Evolutionary conservation across 2,797 vertebrate species (phyloP).

Genomic region (Phalanger gymnotis): DNA sequence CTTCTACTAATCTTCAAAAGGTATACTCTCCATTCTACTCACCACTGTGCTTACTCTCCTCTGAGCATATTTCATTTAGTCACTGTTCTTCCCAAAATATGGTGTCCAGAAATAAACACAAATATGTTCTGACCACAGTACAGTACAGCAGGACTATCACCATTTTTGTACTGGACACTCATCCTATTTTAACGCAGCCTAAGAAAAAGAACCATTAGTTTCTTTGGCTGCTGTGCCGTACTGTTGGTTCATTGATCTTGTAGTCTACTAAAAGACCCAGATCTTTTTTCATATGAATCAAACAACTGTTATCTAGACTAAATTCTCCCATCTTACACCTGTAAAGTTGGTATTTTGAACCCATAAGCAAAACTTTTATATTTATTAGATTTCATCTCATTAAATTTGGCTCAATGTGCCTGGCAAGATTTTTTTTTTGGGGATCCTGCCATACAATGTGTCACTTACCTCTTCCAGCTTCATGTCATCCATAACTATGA

Average conservation of each 20-base stretch:
- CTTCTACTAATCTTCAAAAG: background rate
- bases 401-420: background rate
- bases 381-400: background rate
- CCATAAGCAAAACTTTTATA: background rate
- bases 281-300: background rate
- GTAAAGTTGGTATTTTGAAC: background rate
- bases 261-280: background rate
- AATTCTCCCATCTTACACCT: background rate
- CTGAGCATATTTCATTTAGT: background rate
- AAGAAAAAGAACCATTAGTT: background rate
- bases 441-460: background rate
- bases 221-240: background rate
- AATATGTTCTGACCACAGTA: background rate
- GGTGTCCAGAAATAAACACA: background rate
- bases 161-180: background rate
- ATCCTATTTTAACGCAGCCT: background rate
- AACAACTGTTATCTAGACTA: background rate
- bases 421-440: background rate
- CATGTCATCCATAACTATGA: background rate
- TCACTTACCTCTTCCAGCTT: background rate
- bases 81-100: background rate
- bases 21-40: background rate
- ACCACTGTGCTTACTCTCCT: background rate
- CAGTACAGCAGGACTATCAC: background rate
- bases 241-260: background rate